Percentiles rank a stretch among this genome's conserved stretches.
Conservation (phyloP, 1,140 invertebrate species). For the Pectinophora gossypiella region DNA sequence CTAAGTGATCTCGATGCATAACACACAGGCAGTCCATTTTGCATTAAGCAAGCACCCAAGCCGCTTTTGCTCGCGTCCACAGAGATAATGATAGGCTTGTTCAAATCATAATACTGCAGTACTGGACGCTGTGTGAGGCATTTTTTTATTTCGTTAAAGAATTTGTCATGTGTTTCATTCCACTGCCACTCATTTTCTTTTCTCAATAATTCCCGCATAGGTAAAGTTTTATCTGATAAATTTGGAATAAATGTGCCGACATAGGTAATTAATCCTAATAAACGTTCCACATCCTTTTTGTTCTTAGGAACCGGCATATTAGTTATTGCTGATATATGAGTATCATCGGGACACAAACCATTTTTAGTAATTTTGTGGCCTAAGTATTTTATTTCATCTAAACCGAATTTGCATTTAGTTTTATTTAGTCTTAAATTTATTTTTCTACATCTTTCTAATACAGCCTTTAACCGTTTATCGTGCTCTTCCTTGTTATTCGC, state of each 20-base stretch:
- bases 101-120: constrained; percentile 14
- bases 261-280: constrained; percentile 16
- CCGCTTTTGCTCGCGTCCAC: no score
- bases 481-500: constrained; percentile 1
- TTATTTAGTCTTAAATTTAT: constrained; percentile 9
- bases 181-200: constrained; percentile 12
- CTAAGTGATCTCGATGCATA: no score
- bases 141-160: constrained; percentile 34
- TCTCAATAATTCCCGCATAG: not conserved
- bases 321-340: constrained; percentile 7
- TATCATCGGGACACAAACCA: not conserved
- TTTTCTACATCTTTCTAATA: constrained; percentile 5
- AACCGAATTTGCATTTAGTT: constrained; percentile 4
- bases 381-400: constrained; percentile 3
- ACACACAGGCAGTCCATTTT: no score
- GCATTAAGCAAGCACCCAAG: no score
- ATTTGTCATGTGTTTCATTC: constrained; percentile 13
- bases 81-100: no score
- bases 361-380: constrained; percentile 7
- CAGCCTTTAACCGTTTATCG: constrained; percentile 7
- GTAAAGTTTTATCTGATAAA: constrained; percentile 5
- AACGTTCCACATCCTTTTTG: constrained; percentile 12
- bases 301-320: constrained; percentile 9
- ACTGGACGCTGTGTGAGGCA: constrained; percentile 22
- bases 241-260: constrained; percentile 11